These are phyloP conservation scores for Lymantria monacha DNA, from an alignment of 2,888 invertebrate species.

Conservation along the genomic window DNA sequence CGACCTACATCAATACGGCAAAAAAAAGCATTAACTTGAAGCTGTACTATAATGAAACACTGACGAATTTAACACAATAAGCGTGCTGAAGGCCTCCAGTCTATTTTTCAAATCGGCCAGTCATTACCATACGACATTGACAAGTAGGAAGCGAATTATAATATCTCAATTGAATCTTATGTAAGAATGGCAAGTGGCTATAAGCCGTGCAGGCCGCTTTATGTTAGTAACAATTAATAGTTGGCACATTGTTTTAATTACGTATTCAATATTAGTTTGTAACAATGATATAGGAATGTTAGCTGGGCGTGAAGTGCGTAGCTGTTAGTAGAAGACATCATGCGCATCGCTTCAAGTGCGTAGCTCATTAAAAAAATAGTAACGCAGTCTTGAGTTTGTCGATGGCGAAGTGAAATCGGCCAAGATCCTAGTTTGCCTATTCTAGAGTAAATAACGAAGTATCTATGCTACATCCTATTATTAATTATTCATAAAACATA, in stretches of 20 bases:
- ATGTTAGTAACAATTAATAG: neutral
- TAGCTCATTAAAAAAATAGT: conserved; percentile 17
- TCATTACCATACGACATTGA: conserved; percentile 49
- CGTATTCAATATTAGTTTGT: neutral
- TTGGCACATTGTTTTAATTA: conserved; percentile 4
- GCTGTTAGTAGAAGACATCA: conserved; percentile 19
- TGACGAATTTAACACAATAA: conserved; percentile 39
- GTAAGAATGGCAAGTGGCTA: conserved; percentile 13
- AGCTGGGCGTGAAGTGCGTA: conserved; percentile 19
- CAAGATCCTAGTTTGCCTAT: conserved; percentile 12
- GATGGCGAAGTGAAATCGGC: conserved; percentile 25
- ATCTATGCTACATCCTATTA: neutral
- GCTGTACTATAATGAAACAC: conserved; percentile 37
- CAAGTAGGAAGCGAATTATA: conserved; percentile 35
- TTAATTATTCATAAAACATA: neutral
- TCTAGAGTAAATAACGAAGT: neutral
- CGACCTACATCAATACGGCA: conserved; percentile 74
- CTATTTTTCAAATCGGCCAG: conserved; percentile 37
- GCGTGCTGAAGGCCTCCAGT: conserved; percentile 34
- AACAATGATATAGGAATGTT: conserved; percentile 8
- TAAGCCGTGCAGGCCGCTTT: neutral
- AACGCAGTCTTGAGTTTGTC: conserved; percentile 9
- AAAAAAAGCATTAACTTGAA: conserved; percentile 49
- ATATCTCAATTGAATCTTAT: conserved; percentile 23
- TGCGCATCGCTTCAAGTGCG: conserved; percentile 25